phyloP scores from a whole-genome alignment of 1,140 invertebrate genomes.

The Eufriesea mexicana region DNA sequence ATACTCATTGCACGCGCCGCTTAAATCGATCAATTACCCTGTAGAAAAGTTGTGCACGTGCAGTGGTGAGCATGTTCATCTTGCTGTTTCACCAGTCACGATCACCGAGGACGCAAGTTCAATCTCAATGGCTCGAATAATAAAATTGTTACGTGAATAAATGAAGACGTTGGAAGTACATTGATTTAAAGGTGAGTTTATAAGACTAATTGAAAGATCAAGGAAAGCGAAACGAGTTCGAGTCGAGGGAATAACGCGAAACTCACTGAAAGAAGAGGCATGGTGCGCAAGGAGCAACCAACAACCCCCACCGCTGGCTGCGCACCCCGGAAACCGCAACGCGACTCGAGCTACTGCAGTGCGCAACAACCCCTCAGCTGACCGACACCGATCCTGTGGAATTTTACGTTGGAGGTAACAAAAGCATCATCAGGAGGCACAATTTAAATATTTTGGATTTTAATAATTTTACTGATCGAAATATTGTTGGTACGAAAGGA shows the following conservation, averaged over 20 bases:
- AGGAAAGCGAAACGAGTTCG: background rate
- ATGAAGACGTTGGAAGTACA: background rate
- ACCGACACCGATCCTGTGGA: background rate
- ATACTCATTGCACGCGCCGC: conserved; percentile 6
- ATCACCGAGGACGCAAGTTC: background rate
- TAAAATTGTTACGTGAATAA: background rate
- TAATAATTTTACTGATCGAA: background rate
- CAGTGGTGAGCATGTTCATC: background rate
- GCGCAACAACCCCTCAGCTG: conserved; percentile 46
- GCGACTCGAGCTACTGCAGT: conserved; percentile 50
- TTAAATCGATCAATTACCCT: conserved; percentile 48
- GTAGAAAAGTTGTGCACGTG: conserved; percentile 15
- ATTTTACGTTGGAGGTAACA: background rate
- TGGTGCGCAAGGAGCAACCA: background rate
- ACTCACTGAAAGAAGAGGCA: conserved; percentile 20
- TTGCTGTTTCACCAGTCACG: too few relatives aligned
- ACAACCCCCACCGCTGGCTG: conserved; percentile 32
- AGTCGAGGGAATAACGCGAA: conserved; percentile 31
- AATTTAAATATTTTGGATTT: background rate
- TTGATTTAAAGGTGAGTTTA: background rate
- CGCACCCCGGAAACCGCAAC: conserved; percentile 54
- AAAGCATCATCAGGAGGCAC: background rate
- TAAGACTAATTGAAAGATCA: background rate
- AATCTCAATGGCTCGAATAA: background rate
- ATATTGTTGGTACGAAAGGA: background rate